These are phyloP conservation scores for Poeciliopsis infans DNA, from an alignment of 2,797 vertebrate species.

Conservation along the genomic window DNA sequence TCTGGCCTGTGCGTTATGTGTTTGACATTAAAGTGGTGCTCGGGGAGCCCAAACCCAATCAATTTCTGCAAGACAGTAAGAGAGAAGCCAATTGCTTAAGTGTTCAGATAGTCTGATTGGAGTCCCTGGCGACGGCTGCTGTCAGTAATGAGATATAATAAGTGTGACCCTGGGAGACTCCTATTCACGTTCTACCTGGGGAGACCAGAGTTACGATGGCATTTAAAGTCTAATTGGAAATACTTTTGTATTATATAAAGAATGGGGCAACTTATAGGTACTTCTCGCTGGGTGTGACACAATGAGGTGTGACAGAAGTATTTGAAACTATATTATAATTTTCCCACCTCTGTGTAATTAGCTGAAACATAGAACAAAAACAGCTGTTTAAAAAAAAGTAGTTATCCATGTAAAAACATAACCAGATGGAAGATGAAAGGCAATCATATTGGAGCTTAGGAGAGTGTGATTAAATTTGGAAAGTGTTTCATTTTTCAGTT, in stretches of 20 bases:
- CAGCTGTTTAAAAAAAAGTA: constrained; percentile 53
- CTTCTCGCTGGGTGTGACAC: constrained; percentile 47
- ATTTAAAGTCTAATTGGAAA: constrained; percentile 80
- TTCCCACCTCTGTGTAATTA: constrained; percentile 50
- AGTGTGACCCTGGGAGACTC: constrained; percentile 68
- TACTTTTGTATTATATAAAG: constrained; percentile 65
- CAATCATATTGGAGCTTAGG: constrained; percentile 51
- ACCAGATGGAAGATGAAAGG: constrained; percentile 35
- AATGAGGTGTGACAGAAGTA: constrained; percentile 61
- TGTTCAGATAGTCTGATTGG: constrained; percentile 74
- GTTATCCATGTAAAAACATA: constrained; percentile 30
- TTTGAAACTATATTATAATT: constrained; percentile 49
- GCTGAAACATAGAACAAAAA: constrained; percentile 48
- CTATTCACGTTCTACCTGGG: constrained; percentile 73
- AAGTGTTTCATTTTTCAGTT: constrained; percentile 1
- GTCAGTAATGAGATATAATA: constrained; percentile 82
- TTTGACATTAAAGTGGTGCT: constrained; percentile 79
- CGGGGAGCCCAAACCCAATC: constrained; percentile 74
- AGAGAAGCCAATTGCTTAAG: constrained; percentile 76
- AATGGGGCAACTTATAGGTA: constrained; percentile 35
- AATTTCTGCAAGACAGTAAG: constrained; percentile 60
- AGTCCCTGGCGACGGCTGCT: constrained; percentile 74
- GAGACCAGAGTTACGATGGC: constrained; percentile 66
- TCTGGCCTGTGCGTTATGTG: constrained; percentile 70
- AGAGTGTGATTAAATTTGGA: constrained; percentile 29